phyloP scores from a whole-genome alignment of 2,888 invertebrate species.

The Saturnia japonica region DNA sequence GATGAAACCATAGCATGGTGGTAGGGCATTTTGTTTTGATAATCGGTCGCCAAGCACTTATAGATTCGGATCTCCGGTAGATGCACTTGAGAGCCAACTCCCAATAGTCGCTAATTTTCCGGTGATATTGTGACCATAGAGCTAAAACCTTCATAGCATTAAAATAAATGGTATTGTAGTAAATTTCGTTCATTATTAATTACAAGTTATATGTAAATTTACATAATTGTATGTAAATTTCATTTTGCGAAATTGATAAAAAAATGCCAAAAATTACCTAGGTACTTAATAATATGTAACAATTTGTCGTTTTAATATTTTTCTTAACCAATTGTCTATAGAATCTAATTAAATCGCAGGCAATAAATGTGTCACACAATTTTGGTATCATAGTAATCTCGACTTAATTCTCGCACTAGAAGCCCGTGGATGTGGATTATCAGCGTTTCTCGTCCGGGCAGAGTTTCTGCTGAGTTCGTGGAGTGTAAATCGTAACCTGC shows the following conservation, averaged over 20 bases:
- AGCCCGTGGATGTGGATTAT: constrained; percentile 69
- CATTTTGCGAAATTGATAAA: not conserved
- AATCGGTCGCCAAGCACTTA: too few relatives aligned
- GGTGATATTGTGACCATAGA: too few relatives aligned
- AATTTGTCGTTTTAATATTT: not conserved
- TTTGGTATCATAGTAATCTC: constrained; percentile 67
- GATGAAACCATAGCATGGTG: too few relatives aligned
- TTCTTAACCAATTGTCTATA: constrained; percentile 39
- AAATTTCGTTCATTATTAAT: not conserved
- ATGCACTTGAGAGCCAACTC: too few relatives aligned
- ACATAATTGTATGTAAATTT: not conserved
- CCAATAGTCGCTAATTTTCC: too few relatives aligned
- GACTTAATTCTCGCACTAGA: constrained; percentile 75
- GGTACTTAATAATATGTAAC: not conserved
- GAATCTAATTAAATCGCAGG: constrained; percentile 57
- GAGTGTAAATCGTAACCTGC: constrained; percentile 83
- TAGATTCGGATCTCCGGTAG: too few relatives aligned
- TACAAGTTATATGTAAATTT: not conserved
- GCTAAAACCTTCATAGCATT: too few relatives aligned
- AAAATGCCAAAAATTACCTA: not conserved
- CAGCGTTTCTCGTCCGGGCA: constrained; percentile 75
- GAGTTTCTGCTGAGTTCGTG: constrained; percentile 79
- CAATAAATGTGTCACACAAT: constrained; percentile 61
- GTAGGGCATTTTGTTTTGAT: too few relatives aligned
- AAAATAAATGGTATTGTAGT: too few relatives aligned